Evolutionary conservation across 2,888 invertebrate genomes (phyloP), one percentile per base, ranked within the genome.

Genomic region (Lithophane leautieri): DNA sequence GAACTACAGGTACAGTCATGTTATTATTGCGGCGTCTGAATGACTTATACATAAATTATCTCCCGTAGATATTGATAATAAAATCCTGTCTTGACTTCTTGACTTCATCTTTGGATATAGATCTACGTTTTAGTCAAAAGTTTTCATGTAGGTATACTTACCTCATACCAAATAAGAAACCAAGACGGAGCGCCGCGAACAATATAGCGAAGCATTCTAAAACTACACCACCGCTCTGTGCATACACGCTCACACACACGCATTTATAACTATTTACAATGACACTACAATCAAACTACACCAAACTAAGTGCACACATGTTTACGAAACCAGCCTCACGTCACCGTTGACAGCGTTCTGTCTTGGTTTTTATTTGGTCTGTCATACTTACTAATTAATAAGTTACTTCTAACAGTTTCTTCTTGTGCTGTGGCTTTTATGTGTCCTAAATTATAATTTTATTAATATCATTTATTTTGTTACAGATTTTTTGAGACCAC

Each of bases 401-500:
- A 47, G 9, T 0, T 25, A 34, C 7, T 22, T 60, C 28, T 34
- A 60, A 34, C 11, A 12, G 22, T 34, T 54, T 54, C n/a, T 60
- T 60, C 12, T 34, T 61, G 34, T 61, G 22, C 34, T 62, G 14
- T 8, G 11, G 50, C n/a, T n/a, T 4, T 54, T 42, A 14, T 28
- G 40, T 40, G n/a, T 4, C 14, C 3, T 54, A 40, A 14, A 6
- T 22, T n/a, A 12, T 28, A 42, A 52, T 44, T 19, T 22, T 34
- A 70, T 14, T 61, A n/a, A 76, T 25, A 14, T 22, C 11, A 22
- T 40, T 56, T 58, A 22, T 72, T 77, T 87, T 87, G 79, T 87
- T 87, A 58, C 87, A 87, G 87, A 85, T 77, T 19, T 50, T 50
- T 22, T 8, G 9, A 50, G 22, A 50, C 65, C 66, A 68, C 63